phyloP scores from a whole-genome alignment of 2,888 invertebrate species.

The Anagyrus pseudococci region DNA sequence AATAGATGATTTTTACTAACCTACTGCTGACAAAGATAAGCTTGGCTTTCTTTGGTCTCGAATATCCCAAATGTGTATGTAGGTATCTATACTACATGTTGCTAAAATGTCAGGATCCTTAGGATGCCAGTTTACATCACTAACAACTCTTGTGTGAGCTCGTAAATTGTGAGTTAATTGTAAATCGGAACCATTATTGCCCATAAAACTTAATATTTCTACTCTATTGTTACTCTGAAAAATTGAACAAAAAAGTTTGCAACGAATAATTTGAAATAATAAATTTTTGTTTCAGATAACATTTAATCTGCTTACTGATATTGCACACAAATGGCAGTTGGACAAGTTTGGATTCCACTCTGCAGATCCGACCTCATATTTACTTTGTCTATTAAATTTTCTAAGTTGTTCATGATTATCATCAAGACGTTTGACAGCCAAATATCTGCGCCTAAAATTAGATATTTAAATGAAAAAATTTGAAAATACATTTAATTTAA shows the following conservation, averaged over 20 bases:
- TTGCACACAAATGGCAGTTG: slow-evolving; percentile 82
- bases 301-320: slow-evolving; percentile 77
- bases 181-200: slow-evolving; percentile 67
- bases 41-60: slow-evolving; percentile 84
- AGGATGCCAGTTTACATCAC: slow-evolving; percentile 91
- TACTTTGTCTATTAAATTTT: slow-evolving; percentile 86
- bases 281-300: slow-evolving; percentile 1
- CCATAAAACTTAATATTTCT: slow-evolving; percentile 83
- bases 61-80: slow-evolving; percentile 92
- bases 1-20: slow-evolving; percentile 63
- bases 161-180: slow-evolving; percentile 76
- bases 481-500: not conserved
- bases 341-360: slow-evolving; percentile 88
- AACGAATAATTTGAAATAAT: not conserved
- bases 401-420: slow-evolving; percentile 73
- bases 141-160: slow-evolving; percentile 85
- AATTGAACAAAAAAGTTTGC: slow-evolving; percentile 16
- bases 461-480: slow-evolving; percentile 1
- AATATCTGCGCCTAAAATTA: slow-evolving; percentile 70
- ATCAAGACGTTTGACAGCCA: slow-evolving; percentile 82
- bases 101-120: slow-evolving; percentile 78
- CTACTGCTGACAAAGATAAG: slow-evolving; percentile 86
- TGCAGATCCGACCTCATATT: slow-evolving; percentile 91
- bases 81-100: slow-evolving; percentile 93
- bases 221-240: slow-evolving; percentile 81